These are phyloP conservation scores for Troglohyphantes excavatus DNA, from an alignment of 2,888 invertebrate species.

Conservation along the genomic window DNA sequence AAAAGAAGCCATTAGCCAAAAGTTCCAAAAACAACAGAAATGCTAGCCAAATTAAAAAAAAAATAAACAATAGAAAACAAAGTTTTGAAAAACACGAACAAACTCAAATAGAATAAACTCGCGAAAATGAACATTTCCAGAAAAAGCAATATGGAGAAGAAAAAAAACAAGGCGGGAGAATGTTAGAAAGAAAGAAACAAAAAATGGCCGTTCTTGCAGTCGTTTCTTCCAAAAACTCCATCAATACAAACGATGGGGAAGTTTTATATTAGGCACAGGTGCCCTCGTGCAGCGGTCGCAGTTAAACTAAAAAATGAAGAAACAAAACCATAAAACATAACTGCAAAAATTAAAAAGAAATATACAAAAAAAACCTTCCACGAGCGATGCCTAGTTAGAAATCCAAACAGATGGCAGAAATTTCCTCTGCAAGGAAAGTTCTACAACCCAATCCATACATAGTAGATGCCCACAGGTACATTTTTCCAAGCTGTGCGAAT, in stretches of 20 bases:
- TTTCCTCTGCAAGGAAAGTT: slow-evolving; percentile 33
- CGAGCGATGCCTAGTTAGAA: slow-evolving; percentile 56
- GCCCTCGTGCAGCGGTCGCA: slow-evolving; percentile 10
- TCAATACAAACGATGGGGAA: slow-evolving; percentile 76
- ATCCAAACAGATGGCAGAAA: slow-evolving; percentile 62
- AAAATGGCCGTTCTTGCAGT: slow-evolving; percentile 37
- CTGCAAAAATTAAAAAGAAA: slow-evolving; percentile 32
- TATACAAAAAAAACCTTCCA: slow-evolving; percentile 34
- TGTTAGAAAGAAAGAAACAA: slow-evolving; percentile 11
- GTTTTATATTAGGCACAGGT: slow-evolving; percentile 70
- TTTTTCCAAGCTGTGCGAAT: slow-evolving; percentile 18
- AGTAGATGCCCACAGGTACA: slow-evolving; percentile 39
- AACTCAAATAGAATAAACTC: slow-evolving; percentile 64
- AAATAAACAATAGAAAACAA: slow-evolving; percentile 1
- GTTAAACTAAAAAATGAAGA: slow-evolving; percentile 34
- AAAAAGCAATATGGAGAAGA: slow-evolving; percentile 15
- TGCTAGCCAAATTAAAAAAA: slow-evolving; percentile 1
- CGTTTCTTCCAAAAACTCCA: slow-evolving; percentile 60
- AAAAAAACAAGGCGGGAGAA: not conserved
- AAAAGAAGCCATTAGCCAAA: slow-evolving; percentile 66
- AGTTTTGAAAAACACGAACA: not conserved
- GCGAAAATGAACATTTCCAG: slow-evolving; percentile 69
- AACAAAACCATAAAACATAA: slow-evolving; percentile 66
- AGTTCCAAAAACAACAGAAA: slow-evolving; percentile 34
- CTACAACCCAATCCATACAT: slow-evolving; percentile 41